phyloP scores from a whole-genome alignment of 1,140 invertebrate genomes.

The Penaeus japonicus region DNA sequence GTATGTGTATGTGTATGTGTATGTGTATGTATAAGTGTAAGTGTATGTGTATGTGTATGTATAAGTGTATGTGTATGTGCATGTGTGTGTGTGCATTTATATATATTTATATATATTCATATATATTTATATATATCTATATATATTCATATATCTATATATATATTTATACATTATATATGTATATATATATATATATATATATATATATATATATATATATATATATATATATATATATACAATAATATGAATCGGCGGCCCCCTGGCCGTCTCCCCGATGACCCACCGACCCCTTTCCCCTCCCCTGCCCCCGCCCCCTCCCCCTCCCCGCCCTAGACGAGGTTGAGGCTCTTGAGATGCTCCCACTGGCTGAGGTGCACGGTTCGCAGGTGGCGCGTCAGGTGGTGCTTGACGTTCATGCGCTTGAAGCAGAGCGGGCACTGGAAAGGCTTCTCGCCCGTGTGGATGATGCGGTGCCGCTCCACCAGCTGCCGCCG shows the following conservation, averaged over 20 bases:
- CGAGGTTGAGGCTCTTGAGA: constrained; percentile 1
- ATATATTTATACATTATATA: no score
- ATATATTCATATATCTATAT: background rate
- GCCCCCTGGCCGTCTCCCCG: background rate
- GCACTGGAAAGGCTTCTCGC: constrained; percentile 64
- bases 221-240: background rate
- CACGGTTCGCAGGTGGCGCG: constrained; percentile 54
- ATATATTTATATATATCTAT: background rate
- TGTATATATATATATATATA: background rate
- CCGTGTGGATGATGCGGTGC: constrained; percentile 70
- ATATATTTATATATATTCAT: background rate
- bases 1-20: no score
- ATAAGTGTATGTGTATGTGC: no score
- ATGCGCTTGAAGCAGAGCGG: constrained; percentile 64
- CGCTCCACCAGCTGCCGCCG: constrained; percentile 55
- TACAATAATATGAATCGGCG: no score
- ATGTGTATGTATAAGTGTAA: background rate
- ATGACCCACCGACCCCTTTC: background rate
- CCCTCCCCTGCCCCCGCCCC: background rate
- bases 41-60: no score
- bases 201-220: no score
- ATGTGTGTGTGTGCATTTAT: no score
- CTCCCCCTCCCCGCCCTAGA: background rate
- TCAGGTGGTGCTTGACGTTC: constrained; percentile 59
- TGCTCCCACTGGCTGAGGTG: constrained; percentile 53